Evolutionary conservation across 2,888 invertebrate genomes (phyloP).

Genomic region (Tinea trinotella): DNA sequence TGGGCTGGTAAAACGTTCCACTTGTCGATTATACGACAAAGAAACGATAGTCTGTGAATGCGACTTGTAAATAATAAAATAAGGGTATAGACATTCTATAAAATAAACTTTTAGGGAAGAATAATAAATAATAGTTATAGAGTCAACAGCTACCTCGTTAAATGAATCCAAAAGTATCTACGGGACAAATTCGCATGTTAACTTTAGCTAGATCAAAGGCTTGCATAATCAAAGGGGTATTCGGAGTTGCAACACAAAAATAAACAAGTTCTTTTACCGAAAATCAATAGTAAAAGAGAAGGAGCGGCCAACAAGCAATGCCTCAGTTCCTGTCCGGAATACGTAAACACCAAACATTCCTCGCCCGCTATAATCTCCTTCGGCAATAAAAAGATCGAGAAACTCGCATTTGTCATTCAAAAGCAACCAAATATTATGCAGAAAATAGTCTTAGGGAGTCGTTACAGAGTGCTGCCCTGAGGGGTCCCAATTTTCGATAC

Average conservation of each 20-base stretch:
- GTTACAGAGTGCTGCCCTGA: conserved; percentile 11
- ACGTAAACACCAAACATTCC: conserved; percentile 14
- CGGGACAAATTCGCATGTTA: background rate
- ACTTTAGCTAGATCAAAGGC: conserved; percentile 11
- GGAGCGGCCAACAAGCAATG: conserved; percentile 9
- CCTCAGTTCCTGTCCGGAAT: conserved; percentile 13
- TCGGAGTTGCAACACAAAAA: conserved; percentile 12
- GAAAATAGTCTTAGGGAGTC: conserved; percentile 16
- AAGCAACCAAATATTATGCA: conserved; percentile 19
- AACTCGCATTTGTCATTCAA: conserved; percentile 20
- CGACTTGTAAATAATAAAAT: too few relatives aligned
- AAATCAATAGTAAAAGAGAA: conserved; percentile 17
- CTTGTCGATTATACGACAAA: too few relatives aligned
- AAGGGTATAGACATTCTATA: too few relatives aligned
- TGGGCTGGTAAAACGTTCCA: too few relatives aligned
- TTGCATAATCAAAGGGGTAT: conserved; percentile 10
- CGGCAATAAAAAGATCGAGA: conserved; percentile 19
- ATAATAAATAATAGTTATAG: too few relatives aligned
- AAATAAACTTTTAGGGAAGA: too few relatives aligned
- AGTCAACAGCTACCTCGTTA: too few relatives aligned
- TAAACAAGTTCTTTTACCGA: conserved; percentile 17
- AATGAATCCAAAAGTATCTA: too few relatives aligned
- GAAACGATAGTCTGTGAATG: too few relatives aligned
- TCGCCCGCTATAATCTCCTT: conserved; percentile 11
- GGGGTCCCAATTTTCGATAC: conserved; percentile 9